Evolutionary conservation across 2,888 invertebrate species (phyloP).

Genomic region (Gasteruption jaculator): DNA sequence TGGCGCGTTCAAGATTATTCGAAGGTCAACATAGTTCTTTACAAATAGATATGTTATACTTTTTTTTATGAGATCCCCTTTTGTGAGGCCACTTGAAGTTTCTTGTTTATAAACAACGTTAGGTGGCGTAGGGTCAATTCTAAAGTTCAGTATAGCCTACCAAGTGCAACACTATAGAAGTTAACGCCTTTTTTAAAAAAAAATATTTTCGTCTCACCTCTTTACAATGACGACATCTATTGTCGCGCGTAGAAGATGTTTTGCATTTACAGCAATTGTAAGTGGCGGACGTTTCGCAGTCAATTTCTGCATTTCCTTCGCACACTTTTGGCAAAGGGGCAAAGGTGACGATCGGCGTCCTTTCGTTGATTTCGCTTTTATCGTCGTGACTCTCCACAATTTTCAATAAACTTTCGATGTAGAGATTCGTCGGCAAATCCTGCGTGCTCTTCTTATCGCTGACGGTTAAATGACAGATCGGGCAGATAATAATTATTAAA

Average conservation of each 20-base stretch:
- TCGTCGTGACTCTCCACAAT: slow-evolving; percentile 50
- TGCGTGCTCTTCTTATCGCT: slow-evolving; percentile 54
- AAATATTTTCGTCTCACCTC: too few species aligned
- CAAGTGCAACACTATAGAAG: too few species aligned
- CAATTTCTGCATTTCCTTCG: too few species aligned
- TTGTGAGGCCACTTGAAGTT: too few species aligned
- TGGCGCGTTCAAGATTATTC: too few species aligned
- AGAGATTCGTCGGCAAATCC: slow-evolving; percentile 64
- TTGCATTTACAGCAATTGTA: slow-evolving; percentile 47
- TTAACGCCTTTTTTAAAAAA: too few species aligned
- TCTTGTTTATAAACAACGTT: too few species aligned
- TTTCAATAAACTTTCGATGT: slow-evolving; percentile 61
- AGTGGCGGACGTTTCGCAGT: not conserved
- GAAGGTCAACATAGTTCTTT: too few species aligned
- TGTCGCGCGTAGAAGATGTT: slow-evolving; percentile 38
- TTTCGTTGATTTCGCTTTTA: slow-evolving; percentile 3
- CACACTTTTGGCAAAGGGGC: slow-evolving; percentile 25
- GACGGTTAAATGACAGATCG: slow-evolving; percentile 59
- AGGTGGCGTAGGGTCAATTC: too few species aligned
- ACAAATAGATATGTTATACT: too few species aligned
- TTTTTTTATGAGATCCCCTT: too few species aligned
- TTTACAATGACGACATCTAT: slow-evolving; percentile 59
- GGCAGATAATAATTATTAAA: slow-evolving; percentile 57
- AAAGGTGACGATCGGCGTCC: slow-evolving; percentile 26
- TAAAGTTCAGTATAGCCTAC: too few species aligned